phyloP scores from a whole-genome alignment of 2,797 vertebrate species.

The Urophycis tenuis region DNA sequence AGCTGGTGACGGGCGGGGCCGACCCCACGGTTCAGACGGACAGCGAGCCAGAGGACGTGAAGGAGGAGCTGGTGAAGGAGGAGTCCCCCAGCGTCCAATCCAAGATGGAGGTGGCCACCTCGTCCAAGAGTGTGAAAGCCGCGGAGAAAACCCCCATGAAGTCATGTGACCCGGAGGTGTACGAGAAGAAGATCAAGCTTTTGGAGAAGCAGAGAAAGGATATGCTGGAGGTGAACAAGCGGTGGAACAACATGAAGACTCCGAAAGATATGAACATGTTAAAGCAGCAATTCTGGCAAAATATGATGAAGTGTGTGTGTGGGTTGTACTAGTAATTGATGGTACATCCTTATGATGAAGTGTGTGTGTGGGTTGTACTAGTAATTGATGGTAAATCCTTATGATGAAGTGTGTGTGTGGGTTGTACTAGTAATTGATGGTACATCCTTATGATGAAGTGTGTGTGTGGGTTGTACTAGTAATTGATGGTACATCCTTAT shows the following conservation, averaged over 20 bases:
- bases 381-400: too few species aligned
- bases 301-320: too few species aligned
- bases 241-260: conserved; percentile 97
- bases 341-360: too few species aligned
- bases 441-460: too few species aligned
- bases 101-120: conserved; percentile 67
- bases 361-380: too few species aligned
- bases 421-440: too few species aligned
- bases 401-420: too few species aligned
- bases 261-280: too few species aligned
- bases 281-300: too few species aligned
- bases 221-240: conserved; percentile 98
- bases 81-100: conserved; percentile 59
- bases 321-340: too few species aligned
- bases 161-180: conserved; percentile 72
- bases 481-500: too few species aligned
- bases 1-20: conserved; percentile 72
- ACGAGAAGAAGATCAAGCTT: conserved; percentile 95
- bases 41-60: conserved; percentile 55
- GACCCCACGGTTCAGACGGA: conserved; percentile 45
- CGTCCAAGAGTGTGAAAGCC: conserved; percentile 75
- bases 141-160: conserved; percentile 70
- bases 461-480: too few species aligned
- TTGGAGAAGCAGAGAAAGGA: conserved; percentile 96
- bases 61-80: conserved; percentile 71